These are phyloP conservation scores for Crepidodera aurea DNA, from an alignment of 2,888 invertebrate genomes.

Conservation along the genomic window DNA sequence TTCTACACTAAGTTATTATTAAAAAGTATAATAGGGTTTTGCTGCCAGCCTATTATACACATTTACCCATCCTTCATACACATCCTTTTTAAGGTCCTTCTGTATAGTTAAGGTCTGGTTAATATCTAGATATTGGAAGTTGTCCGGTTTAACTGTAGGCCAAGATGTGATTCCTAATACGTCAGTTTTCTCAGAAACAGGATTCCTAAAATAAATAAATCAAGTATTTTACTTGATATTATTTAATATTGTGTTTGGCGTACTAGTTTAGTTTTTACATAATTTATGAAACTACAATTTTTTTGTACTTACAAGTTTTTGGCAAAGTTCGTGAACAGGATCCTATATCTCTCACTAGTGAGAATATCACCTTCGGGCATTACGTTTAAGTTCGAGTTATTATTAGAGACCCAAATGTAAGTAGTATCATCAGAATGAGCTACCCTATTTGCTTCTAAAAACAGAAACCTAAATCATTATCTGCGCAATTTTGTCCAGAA, in stretches of 20 bases:
- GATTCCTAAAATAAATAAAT: conserved; percentile 29
- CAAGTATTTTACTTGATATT: too few relatives aligned
- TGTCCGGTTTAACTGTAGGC: conserved; percentile 33
- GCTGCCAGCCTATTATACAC: conserved; percentile 15
- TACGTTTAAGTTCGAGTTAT: conserved; percentile 36
- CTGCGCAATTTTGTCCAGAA: too few relatives aligned
- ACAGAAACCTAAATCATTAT: too few relatives aligned
- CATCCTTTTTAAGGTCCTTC: conserved; percentile 29
- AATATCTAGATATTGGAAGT: conserved; percentile 39
- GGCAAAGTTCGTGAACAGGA: conserved; percentile 68
- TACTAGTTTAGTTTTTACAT: too few relatives aligned
- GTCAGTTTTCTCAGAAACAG: conserved; percentile 27
- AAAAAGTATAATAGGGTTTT: conserved; percentile 24
- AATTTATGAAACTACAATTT: too few relatives aligned
- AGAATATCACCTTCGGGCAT: conserved; percentile 24
- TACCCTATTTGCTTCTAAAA: conserved; percentile 52
- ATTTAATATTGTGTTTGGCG: too few relatives aligned
- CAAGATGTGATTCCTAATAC: conserved; percentile 36
- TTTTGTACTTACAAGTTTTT: conserved; percentile 62
- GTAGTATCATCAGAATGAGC: conserved; percentile 41
- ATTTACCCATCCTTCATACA: conserved; percentile 28
- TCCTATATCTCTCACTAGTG: conserved; percentile 25
- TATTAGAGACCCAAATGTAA: conserved; percentile 40
- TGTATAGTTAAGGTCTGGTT: conserved; percentile 36
- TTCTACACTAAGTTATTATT: too few relatives aligned